Base-by-base conservation (phyloP, 2,113 vertebrate genomes). In the Siniperca chuatsi region DNA sequence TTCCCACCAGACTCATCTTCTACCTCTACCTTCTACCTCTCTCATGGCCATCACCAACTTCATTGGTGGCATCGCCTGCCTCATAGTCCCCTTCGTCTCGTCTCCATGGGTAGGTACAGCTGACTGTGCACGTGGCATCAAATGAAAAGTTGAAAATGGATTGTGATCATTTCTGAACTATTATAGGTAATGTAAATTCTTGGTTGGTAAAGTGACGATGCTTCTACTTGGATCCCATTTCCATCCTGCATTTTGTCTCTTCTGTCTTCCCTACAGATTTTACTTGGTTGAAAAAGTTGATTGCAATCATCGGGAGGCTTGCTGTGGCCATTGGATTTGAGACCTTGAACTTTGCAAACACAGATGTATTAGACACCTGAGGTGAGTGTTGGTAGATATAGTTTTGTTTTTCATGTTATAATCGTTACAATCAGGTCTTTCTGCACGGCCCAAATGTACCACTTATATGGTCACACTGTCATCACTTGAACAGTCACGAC, bases 1-100 rank as follows among this genome's bases (percentile, higher is more conserved):
- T 98, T 81, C 96, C 96, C 0, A 94, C 92, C 0, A 97, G 96
- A 18, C 66, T 97, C 9, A 71, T 98, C 18, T 96, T 97, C 79
- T 90, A 97, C 75, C 73, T 29, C 29, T 29, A 29, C 29, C 29
- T 29, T 29, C 29, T 29, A 29, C 1, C 29, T 29, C 29, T 29
- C 96, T 96, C 40, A 96, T 88, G 78, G 69, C 74, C 37, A 9
- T 64, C 29, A 16, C 57, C 25, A 85, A 85, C 60, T 64, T 85
- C 25, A 85, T 25, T 16, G 82, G n/a, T 1, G 74, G 75, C 18
- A 23, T 85, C 2, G 70, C 75, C 44, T 76, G 79, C 60, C 79
- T 88, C 5, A 7, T 52, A 1, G 40, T 60, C 21, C 79, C 82
- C 12, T 82, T 88, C 10, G 2, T 85, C 58, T 33, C 79, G 29